Percentiles rank a stretch among this genome's conserved stretches.
These are phyloP conservation scores for Acropora yongei DNA, from an alignment of 64 coral and sea anemone genomes.

Conservation along the genomic window DNA sequence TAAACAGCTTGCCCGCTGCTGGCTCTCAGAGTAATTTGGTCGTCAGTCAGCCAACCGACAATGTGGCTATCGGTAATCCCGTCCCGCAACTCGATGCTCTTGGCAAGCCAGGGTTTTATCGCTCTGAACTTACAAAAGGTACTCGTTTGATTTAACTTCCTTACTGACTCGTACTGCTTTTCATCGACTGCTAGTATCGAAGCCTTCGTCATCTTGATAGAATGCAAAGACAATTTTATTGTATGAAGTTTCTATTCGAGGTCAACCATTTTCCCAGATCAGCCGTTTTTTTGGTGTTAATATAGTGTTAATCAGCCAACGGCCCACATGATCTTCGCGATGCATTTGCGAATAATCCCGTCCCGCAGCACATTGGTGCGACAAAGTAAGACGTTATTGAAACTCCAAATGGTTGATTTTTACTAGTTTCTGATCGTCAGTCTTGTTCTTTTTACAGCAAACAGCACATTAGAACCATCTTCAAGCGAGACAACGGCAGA, in stretches of 20 bases:
- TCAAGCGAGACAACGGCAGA: neutral
- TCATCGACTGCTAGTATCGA: too few relatives aligned
- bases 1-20: constrained; percentile 21
- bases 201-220: too few relatives aligned
- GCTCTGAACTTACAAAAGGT: constrained; percentile 23
- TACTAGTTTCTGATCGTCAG: neutral
- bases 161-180: neutral
- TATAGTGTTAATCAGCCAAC: too few relatives aligned
- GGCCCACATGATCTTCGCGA: too few relatives aligned
- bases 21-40: neutral
- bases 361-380: too few relatives aligned
- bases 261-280: too few relatives aligned
- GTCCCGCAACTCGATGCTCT: neutral
- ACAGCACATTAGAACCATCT: neutral
- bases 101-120: neutral
- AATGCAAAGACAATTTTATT: too few relatives aligned
- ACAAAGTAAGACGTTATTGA: too few relatives aligned
- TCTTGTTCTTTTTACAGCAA: neutral
- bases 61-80: neutral
- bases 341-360: too few relatives aligned
- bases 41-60: neutral
- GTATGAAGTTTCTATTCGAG: too few relatives aligned
- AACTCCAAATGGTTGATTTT: too few relatives aligned
- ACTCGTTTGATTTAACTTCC: neutral
- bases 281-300: too few relatives aligned